phyloP scores from a whole-genome alignment of 2,888 invertebrate species.

The Caenorhabditis panamensis region DNA sequence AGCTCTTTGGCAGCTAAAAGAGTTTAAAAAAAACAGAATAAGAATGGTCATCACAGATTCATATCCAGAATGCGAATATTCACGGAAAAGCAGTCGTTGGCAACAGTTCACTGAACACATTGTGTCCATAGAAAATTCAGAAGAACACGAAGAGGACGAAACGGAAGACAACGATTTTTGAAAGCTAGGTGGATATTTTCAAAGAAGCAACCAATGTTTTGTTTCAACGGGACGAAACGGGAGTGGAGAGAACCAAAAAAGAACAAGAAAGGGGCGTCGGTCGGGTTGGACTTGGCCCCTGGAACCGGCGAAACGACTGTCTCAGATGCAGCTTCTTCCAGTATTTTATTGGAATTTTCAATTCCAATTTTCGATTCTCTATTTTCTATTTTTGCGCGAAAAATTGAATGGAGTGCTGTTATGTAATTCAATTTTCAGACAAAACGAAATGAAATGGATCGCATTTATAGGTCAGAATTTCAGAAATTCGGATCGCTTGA shows the following conservation, averaged over 20 bases:
- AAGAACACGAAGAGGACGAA: constrained; percentile 11
- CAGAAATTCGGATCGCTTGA: no score
- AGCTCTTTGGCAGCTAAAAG: no score
- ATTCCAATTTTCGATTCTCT: no score
- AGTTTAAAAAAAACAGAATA: background rate
- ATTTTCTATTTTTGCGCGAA: no score
- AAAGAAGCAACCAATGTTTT: background rate
- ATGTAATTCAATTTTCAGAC: no score
- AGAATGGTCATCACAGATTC: background rate
- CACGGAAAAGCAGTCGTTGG: background rate
- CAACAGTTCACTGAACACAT: constrained; percentile 54
- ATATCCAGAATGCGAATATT: constrained; percentile 15
- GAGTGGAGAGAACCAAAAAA: background rate
- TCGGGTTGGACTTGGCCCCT: background rate
- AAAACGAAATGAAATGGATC: no score
- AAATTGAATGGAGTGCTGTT: no score
- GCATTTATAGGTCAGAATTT: no score
- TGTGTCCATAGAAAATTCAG: constrained; percentile 41
- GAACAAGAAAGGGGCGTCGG: no score
- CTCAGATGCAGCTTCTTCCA: no score
- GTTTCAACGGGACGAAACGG: background rate
- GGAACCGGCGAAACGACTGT: no score
- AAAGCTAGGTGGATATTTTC: constrained; percentile 18
- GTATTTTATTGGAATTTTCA: no score
- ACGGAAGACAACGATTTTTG: constrained; percentile 22